phyloP scores from a whole-genome alignment of 2,888 invertebrate genomes.

The Cyrtodaria siliqua region DNA sequence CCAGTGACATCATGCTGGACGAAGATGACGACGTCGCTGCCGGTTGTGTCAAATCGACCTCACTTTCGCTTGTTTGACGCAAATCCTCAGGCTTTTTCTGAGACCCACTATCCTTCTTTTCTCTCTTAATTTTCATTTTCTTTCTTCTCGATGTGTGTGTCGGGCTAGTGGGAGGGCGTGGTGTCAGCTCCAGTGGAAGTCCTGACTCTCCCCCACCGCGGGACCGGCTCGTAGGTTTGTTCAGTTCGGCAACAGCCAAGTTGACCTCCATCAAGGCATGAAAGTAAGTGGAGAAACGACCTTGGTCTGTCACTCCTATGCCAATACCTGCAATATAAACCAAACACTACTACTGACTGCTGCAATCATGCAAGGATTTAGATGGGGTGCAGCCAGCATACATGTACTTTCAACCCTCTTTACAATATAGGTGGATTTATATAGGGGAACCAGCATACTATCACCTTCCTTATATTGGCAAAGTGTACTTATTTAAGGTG shows the following conservation, averaged over 20 bases:
- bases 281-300: conserved; percentile 84
- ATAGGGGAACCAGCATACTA: too few species aligned
- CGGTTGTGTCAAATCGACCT: conserved; percentile 32
- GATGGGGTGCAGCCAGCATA: too few species aligned
- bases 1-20: conserved; percentile 45
- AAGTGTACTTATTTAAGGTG: too few species aligned
- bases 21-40: conserved; percentile 56
- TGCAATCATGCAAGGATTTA: too few species aligned
- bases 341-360: too few species aligned
- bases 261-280: conserved; percentile 83
- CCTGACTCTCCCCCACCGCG: conserved; percentile 40
- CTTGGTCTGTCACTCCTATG: conserved; percentile 79
- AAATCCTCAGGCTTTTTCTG: conserved; percentile 56
- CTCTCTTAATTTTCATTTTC: conserved; percentile 82
- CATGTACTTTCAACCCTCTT: too few species aligned
- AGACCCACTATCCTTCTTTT: conserved; percentile 53
- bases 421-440: too few species aligned
- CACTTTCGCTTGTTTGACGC: conserved; percentile 70
- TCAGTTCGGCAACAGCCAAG: conserved; percentile 81
- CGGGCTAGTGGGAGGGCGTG: conserved; percentile 73
- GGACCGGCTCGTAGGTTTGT: conserved; percentile 55
- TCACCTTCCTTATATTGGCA: too few species aligned
- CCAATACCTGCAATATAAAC: conserved; percentile 68
- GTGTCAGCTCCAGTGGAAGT: conserved; percentile 33
- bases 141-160: conserved; percentile 80